Evolutionary conservation across 2,113 vertebrate genomes (phyloP).

Genomic region (Campylomormyrus tamandua): DNA sequence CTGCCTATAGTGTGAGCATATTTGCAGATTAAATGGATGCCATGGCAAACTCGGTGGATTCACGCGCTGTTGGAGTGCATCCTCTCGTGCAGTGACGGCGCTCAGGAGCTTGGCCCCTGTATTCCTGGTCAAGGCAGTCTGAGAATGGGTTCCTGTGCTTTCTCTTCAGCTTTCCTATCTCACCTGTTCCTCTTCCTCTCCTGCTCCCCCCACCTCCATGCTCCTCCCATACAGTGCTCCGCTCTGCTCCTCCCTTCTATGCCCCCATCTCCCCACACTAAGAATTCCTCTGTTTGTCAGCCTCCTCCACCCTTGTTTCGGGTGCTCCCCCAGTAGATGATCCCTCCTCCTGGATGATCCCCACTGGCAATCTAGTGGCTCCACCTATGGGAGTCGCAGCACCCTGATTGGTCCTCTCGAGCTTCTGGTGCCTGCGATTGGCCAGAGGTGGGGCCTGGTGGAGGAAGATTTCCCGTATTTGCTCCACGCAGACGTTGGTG

Average conservation of each 20-base stretch:
- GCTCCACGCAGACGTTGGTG: conserved; percentile 62
- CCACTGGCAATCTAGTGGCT: conserved; percentile 24
- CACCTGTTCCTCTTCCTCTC: neutral
- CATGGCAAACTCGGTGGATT: neutral
- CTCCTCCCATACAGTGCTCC: neutral
- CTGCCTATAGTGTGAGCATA: neutral
- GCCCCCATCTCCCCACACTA: conserved; percentile 42
- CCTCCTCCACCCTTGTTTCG: conserved; percentile 41
- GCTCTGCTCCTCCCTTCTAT: conserved; percentile 24
- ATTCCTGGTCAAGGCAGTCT: neutral
- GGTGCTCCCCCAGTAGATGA: conserved; percentile 25
- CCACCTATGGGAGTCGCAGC: conserved; percentile 31
- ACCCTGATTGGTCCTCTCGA: conserved; percentile 55
- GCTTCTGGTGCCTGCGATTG: conserved; percentile 62
- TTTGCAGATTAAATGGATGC: neutral
- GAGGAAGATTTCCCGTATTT: conserved; percentile 66
- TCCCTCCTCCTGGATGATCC: conserved; percentile 30
- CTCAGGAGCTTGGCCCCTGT: conserved; percentile 2
- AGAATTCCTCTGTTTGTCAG: conserved; percentile 41
- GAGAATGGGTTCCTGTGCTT: conserved; percentile 21
- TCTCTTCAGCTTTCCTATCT: neutral
- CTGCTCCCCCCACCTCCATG: neutral
- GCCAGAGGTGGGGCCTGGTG: conserved; percentile 48
- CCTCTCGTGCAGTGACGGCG: neutral
- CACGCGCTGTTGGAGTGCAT: neutral